These are phyloP conservation scores for Eupleurogrammus muticus DNA, from an alignment of 2,797 vertebrate species.

Conservation along the genomic window DNA sequence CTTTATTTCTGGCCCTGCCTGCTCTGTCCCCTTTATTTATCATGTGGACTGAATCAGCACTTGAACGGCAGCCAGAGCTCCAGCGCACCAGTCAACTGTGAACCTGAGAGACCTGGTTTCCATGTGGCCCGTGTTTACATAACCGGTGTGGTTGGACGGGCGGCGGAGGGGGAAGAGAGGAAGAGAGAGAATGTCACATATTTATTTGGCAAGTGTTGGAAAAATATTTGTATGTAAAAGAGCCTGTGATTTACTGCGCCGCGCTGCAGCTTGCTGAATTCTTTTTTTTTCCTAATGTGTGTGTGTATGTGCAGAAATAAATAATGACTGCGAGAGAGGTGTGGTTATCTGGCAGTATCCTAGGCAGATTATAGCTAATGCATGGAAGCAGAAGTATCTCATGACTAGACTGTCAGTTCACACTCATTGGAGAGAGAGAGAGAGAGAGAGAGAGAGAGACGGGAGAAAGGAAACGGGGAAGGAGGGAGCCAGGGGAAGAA, in stretches of 20 bases:
- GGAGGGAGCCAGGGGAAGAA: not conserved
- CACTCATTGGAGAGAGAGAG: slow-evolving; percentile 28
- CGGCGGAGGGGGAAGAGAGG: slow-evolving; percentile 3
- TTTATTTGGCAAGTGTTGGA: slow-evolving; percentile 14
- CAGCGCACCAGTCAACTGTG: slow-evolving; percentile 54
- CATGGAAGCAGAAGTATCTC: slow-evolving; percentile 29
- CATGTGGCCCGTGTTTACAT: slow-evolving; percentile 57
- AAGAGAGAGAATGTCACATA: slow-evolving; percentile 1
- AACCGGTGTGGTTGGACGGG: slow-evolving; percentile 27
- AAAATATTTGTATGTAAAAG: slow-evolving; percentile 26
- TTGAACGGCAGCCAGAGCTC: slow-evolving; percentile 62
- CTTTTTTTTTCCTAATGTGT: not conserved
- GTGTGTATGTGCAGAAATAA: slow-evolving; percentile 34
- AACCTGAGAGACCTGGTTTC: slow-evolving; percentile 46
- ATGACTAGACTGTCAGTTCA: slow-evolving; percentile 47
- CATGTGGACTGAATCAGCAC: slow-evolving; percentile 66
- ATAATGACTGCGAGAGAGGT: slow-evolving; percentile 45
- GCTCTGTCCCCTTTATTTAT: slow-evolving; percentile 47
- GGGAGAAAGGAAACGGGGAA: slow-evolving; percentile 36
- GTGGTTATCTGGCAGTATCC: slow-evolving; percentile 52
- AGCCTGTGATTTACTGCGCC: slow-evolving; percentile 2
- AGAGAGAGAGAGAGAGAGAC: slow-evolving; percentile 22
- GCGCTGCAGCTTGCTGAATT: not conserved
- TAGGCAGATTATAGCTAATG: slow-evolving; percentile 33
- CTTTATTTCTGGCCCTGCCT: slow-evolving; percentile 53